Evolutionary conservation across 1,140 invertebrate species (phyloP).

Genomic region (Wasmannia auropunctata): DNA sequence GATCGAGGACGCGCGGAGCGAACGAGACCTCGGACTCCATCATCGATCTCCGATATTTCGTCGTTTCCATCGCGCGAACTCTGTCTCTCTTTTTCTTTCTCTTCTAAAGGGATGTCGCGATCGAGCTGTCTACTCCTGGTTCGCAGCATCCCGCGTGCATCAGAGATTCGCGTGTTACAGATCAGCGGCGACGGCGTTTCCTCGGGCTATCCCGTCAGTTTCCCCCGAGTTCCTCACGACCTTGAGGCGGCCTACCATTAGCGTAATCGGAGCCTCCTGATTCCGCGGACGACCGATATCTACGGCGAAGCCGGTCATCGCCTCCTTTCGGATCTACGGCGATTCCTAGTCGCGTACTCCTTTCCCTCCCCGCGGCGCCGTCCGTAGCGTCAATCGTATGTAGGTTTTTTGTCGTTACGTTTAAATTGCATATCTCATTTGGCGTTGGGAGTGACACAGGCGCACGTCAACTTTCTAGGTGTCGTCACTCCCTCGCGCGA

Average conservation of each 20-base stretch:
- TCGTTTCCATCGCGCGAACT: background rate
- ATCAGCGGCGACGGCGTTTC: background rate
- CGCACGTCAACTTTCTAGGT: background rate
- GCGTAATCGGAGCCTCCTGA: background rate
- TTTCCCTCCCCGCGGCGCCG: background rate
- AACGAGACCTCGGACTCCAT: background rate
- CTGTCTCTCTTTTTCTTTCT: background rate
- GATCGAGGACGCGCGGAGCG: conserved; percentile 17
- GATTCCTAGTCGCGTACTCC: background rate
- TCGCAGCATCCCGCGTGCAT: background rate
- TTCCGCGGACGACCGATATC: background rate
- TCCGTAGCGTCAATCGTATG: background rate
- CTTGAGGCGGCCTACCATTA: background rate
- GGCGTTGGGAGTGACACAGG: background rate
- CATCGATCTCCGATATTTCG: conserved; percentile 18
- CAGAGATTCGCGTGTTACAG: background rate
- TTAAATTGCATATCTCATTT: background rate
- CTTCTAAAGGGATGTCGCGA: background rate
- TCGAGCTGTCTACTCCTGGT: background rate
- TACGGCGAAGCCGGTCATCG: conserved; percentile 11
- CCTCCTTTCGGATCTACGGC: background rate
- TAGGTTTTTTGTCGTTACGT: background rate
- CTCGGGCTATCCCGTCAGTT: background rate
- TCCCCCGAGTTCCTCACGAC: background rate
- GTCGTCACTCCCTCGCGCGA: background rate